Percentiles rank a stretch among this genome's conserved stretches.
These are phyloP conservation scores for Cephonodes hylas DNA, from an alignment of 2,888 invertebrate species.

Conservation along the genomic window DNA sequence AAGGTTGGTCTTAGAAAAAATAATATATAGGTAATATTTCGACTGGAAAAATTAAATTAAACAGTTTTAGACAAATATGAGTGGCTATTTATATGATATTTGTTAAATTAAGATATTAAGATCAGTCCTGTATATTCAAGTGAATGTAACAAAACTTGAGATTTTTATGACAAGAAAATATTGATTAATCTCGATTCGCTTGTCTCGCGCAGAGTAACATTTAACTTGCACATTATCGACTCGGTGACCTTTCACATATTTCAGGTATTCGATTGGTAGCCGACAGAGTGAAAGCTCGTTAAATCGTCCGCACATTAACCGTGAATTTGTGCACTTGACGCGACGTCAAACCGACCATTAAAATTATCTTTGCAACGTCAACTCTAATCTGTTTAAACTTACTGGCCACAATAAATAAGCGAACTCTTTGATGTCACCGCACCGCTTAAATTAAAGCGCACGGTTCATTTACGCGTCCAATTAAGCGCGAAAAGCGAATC, in stretches of 20 bases:
- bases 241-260: slow-evolving; percentile 18
- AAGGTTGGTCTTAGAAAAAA: neutral
- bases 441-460: slow-evolving; percentile 61
- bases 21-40: no score
- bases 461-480: slow-evolving; percentile 66
- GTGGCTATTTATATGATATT: neutral
- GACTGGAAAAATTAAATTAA: no score
- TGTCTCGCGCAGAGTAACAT: slow-evolving; percentile 3
- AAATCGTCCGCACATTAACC: slow-evolving; percentile 34
- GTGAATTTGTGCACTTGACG: slow-evolving; percentile 42
- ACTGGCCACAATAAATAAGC: slow-evolving; percentile 57
- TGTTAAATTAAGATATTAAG: neutral
- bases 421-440: slow-evolving; percentile 68
- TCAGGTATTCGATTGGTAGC: slow-evolving; percentile 29
- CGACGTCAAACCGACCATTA: slow-evolving; percentile 61
- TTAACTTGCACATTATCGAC: neutral
- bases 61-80: no score
- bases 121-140: no score
- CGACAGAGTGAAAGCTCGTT: slow-evolving; percentile 51
- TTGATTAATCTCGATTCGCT: neutral
- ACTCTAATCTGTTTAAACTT: slow-evolving; percentile 61
- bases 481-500: slow-evolving; percentile 72
- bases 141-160: no score
- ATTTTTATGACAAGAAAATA: neutral
- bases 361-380: slow-evolving; percentile 63